Evolutionary conservation across 2,888 invertebrate genomes (phyloP).

Genomic region (Selenia dentaria): DNA sequence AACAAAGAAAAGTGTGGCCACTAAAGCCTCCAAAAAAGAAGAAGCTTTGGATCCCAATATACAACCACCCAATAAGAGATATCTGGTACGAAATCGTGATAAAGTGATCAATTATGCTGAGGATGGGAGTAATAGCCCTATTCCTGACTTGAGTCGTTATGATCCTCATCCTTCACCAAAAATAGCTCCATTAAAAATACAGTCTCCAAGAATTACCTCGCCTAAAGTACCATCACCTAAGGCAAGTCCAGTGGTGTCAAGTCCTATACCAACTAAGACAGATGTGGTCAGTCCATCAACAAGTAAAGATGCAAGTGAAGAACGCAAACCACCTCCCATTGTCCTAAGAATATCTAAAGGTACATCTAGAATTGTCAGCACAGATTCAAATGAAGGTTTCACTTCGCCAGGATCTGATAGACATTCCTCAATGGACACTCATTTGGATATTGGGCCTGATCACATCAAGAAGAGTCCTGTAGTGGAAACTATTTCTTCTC

Average conservation of each 20-base stretch:
- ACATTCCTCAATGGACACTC: slow-evolving; percentile 76
- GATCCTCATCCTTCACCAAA: slow-evolving; percentile 51
- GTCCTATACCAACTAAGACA: slow-evolving; percentile 64
- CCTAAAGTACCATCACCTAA: slow-evolving; percentile 73
- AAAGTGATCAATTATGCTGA: slow-evolving; percentile 87
- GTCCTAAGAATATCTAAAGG: slow-evolving; percentile 94
- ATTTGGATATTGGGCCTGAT: slow-evolving; percentile 71
- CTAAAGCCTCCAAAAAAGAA: slow-evolving; percentile 76
- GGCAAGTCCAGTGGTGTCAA: slow-evolving; percentile 70
- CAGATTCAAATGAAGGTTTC: slow-evolving; percentile 86
- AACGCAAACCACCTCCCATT: slow-evolving; percentile 90
- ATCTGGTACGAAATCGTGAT: slow-evolving; percentile 81
- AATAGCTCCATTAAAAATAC: slow-evolving; percentile 42
- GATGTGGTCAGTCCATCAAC: slow-evolving; percentile 76
- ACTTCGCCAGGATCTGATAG: slow-evolving; percentile 82
- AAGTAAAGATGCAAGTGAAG: slow-evolving; percentile 75
- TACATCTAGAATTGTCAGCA: slow-evolving; percentile 87
- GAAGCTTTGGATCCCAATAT: slow-evolving; percentile 63
- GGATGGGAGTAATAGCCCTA: slow-evolving; percentile 83
- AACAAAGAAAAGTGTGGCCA: slow-evolving; percentile 69
- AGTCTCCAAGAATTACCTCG: slow-evolving; percentile 41
- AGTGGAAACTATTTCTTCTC: slow-evolving; percentile 75
- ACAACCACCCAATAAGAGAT: slow-evolving; percentile 79
- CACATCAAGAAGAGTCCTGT: slow-evolving; percentile 68
- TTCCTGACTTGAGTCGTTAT: slow-evolving; percentile 72